These are phyloP conservation scores for Pseudocheirus occidentalis DNA, from an alignment of 2,797 vertebrate genomes.

Conservation along the genomic window DNA sequence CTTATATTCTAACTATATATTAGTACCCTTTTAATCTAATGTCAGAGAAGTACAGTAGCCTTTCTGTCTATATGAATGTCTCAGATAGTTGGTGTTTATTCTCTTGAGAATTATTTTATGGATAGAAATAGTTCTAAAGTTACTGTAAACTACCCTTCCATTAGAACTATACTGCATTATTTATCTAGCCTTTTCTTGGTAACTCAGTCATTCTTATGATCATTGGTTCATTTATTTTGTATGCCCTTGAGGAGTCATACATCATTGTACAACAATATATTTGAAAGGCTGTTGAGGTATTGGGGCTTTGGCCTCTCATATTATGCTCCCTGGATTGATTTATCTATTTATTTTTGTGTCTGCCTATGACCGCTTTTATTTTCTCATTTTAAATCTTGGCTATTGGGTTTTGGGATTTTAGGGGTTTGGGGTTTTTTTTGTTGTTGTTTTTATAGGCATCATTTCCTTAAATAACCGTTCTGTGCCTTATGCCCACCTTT, in stretches of 20 bases:
- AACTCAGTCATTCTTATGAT: background rate
- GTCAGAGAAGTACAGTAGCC: background rate
- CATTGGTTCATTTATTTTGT: background rate
- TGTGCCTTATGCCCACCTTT: background rate
- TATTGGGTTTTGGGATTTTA: background rate
- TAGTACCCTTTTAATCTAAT: background rate
- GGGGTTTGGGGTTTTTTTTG: background rate
- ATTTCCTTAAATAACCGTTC: background rate
- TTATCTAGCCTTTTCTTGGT: background rate
- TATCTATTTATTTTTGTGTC: background rate
- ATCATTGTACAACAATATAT: background rate
- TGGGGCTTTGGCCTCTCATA: background rate
- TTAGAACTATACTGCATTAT: background rate
- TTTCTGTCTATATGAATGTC: background rate
- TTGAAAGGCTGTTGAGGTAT: background rate
- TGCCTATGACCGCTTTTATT: background rate
- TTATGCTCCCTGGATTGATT: background rate
- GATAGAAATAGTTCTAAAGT: background rate
- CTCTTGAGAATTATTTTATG: background rate
- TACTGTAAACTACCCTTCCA: background rate
- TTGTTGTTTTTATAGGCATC: background rate
- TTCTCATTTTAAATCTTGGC: background rate
- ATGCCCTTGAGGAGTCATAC: background rate
- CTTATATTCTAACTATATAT: background rate
- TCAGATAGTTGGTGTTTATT: background rate